phyloP scores from a whole-genome alignment of 2,888 invertebrate genomes.

The Athalia circularis region DNA sequence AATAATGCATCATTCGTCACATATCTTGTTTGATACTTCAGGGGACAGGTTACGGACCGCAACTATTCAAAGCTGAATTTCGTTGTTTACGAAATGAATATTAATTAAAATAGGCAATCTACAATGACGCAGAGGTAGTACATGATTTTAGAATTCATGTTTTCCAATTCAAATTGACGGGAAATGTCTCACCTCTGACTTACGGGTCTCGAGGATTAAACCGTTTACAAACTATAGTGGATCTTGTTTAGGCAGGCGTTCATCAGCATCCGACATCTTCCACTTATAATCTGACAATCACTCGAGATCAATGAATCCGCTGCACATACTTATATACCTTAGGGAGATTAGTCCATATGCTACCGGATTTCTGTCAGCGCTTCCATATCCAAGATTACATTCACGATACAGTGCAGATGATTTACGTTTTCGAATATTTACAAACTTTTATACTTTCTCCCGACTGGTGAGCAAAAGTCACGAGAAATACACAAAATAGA shows the following conservation, averaged over 20 bases:
- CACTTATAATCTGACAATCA: conserved; percentile 10
- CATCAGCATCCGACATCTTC: conserved; percentile 7
- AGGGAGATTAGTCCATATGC: no score
- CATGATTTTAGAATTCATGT: not conserved
- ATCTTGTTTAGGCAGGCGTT: conserved; percentile 29
- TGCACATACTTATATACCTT: no score
- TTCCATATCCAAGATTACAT: no score
- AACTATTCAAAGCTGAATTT: conserved; percentile 43
- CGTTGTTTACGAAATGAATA: conserved; percentile 11
- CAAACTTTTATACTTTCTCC: no score
- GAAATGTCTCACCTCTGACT: conserved; percentile 1
- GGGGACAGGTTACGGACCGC: conserved; percentile 24
- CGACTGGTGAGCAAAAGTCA: no score
- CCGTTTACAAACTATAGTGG: conserved; percentile 23
- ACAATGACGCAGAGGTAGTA: not conserved
- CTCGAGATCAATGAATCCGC: not conserved
- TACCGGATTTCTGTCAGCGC: no score
- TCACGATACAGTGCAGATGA: no score
- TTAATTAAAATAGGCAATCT: conserved; percentile 19
- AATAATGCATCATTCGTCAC: conserved; percentile 45
- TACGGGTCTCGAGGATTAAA: conserved; percentile 18
- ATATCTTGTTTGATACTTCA: conserved; percentile 35
- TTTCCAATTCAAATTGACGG: not conserved
- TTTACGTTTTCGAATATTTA: no score
- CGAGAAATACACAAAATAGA: no score